These are phyloP conservation scores for Netelia inedita DNA, from an alignment of 2,888 invertebrate species.

Conservation along the genomic window DNA sequence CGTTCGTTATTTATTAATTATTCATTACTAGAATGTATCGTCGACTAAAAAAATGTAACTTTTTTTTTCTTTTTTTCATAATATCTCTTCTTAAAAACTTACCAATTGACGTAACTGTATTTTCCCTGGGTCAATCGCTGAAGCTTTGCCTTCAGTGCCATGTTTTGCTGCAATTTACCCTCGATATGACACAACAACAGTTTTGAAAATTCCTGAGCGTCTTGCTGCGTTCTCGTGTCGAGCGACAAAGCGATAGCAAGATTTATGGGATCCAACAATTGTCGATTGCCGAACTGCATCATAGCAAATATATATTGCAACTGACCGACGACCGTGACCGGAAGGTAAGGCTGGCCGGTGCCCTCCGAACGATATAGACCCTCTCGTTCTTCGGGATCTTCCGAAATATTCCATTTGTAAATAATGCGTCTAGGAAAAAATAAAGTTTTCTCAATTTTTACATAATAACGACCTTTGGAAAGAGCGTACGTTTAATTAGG, in stretches of 20 bases:
- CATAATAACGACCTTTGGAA: too few species aligned
- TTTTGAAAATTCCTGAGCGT: conserved; percentile 89
- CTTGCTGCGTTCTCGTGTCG: conserved; percentile 88
- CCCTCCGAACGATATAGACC: conserved; percentile 72
- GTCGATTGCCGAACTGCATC: conserved; percentile 86
- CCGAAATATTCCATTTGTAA: conserved; percentile 86
- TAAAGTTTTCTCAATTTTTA: background rate
- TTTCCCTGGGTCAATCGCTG: conserved; percentile 82
- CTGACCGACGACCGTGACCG: conserved; percentile 86
- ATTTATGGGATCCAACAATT: conserved; percentile 87
- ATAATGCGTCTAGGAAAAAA: conserved; percentile 85
- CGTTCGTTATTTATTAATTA: conserved; percentile 55
- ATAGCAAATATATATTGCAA: conserved; percentile 88
- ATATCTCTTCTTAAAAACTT: background rate
- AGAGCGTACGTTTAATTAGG: too few species aligned
- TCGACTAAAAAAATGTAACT: conserved; percentile 40
- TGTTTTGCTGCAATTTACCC: conserved; percentile 84
- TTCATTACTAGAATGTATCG: conserved; percentile 50
- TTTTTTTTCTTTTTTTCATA: conserved; percentile 62
- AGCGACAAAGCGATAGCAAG: conserved; percentile 87
- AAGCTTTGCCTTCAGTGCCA: conserved; percentile 78
- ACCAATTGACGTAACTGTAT: conserved; percentile 80
- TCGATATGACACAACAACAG: conserved; percentile 87
- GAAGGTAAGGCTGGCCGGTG: conserved; percentile 80
- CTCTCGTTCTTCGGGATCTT: conserved; percentile 83